Evolutionary conservation across 2,113 vertebrate genomes (phyloP).

Genomic region (Aegithalos caudatus): DNA sequence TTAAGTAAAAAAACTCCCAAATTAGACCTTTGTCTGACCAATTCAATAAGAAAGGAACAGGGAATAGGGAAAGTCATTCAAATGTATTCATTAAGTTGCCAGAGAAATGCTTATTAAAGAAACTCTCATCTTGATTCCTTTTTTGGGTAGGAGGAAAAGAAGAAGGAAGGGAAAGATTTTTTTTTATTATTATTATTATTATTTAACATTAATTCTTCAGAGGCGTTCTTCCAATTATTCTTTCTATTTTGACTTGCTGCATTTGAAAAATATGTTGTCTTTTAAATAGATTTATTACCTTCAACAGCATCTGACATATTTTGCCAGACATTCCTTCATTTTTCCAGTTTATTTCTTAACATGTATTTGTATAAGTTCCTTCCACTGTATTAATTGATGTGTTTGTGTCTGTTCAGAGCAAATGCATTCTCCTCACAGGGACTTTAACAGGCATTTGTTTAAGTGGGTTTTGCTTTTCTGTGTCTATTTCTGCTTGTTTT

Average conservation of each 20-base stretch:
- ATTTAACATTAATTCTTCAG: conserved; percentile 49
- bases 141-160: background rate
- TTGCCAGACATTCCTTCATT: conserved; percentile 58
- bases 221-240: conserved; percentile 40
- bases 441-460: conserved; percentile 71
- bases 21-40: conserved; percentile 59
- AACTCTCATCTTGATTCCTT: conserved; percentile 34
- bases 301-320: conserved; percentile 55
- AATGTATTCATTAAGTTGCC: conserved; percentile 54
- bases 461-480: conserved; percentile 64
- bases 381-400: conserved; percentile 75
- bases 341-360: conserved; percentile 63
- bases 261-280: conserved; percentile 50
- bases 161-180: background rate
- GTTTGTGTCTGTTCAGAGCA: conserved; percentile 69
- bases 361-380: conserved; percentile 77
- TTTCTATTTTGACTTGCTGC: conserved; percentile 57
- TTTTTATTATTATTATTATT: background rate
- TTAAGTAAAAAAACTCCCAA: conserved; percentile 52
- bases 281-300: conserved; percentile 51
- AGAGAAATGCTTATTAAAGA: conserved; percentile 58
- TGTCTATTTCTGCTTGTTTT: conserved; percentile 66
- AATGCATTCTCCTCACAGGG: conserved; percentile 61
- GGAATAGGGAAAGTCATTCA: conserved; percentile 57
- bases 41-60: conserved; percentile 53